Conservation (phyloP, 2,797 vertebrate genomes). For the Erpetoichthys calabaricus region DNA sequence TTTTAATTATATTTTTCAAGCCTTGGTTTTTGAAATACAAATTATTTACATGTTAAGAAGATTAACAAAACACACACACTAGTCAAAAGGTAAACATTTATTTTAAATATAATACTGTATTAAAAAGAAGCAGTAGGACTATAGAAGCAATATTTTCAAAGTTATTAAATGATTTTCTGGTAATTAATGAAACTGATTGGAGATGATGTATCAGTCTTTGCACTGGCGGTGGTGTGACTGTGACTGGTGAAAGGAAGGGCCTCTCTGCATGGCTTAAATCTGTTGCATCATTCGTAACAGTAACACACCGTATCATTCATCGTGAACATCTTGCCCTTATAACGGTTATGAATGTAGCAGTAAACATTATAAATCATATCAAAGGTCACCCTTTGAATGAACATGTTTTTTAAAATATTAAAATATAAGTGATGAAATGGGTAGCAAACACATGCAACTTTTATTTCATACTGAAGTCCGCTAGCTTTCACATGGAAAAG, state of each 20-base stretch:
- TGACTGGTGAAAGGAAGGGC: slow-evolving; percentile 8
- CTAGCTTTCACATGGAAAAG: slow-evolving; percentile 9
- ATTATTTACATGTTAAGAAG: too few species aligned
- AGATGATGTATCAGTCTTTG: slow-evolving; percentile 7
- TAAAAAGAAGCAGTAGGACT: neutral
- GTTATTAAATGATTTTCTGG: slow-evolving; percentile 8
- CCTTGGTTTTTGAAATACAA: too few species aligned
- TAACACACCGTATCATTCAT: slow-evolving; percentile 15
- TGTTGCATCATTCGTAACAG: slow-evolving; percentile 5
- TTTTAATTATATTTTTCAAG: too few species aligned
- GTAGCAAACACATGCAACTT: slow-evolving; percentile 13
- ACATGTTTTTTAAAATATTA: slow-evolving; percentile 6
- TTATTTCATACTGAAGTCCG: slow-evolving; percentile 12
- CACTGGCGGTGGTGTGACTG: slow-evolving; percentile 13
- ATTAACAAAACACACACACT: too few species aligned
- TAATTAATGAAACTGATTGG: slow-evolving; percentile 3
- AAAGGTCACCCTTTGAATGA: slow-evolving; percentile 9
- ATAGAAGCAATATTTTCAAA: slow-evolving; percentile 12
- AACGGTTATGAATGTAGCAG: slow-evolving; percentile 10
- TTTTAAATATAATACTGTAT: too few species aligned
- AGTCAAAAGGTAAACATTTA: too few species aligned
- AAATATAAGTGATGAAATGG: slow-evolving; percentile 13
- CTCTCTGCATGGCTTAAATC: neutral
- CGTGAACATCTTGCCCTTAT: slow-evolving; percentile 13
- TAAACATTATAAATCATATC: too few species aligned